Percentiles rank a stretch among this genome's conserved stretches.
Evolutionary conservation across 2,113 vertebrate species (phyloP).

Genomic region (Cyanoderma ruficeps): DNA sequence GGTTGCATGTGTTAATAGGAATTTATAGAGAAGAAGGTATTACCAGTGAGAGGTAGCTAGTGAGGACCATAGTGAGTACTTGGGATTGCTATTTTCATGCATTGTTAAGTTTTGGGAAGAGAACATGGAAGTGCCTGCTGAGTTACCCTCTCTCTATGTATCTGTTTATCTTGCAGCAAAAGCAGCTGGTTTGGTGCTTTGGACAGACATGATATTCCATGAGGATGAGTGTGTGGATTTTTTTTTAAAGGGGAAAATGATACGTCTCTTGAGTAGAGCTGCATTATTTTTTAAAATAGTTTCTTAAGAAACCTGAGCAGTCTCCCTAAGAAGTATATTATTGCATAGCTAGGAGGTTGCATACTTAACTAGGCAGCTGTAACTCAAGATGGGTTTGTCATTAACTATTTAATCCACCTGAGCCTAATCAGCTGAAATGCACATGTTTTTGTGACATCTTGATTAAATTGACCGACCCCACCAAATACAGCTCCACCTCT

Average conservation of each 20-base stretch:
- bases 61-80: neutral
- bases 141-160: neutral
- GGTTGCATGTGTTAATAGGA: neutral
- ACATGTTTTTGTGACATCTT: neutral
- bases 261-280: neutral
- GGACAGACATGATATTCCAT: neutral
- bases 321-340: neutral
- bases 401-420: neutral
- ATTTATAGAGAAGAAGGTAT: neutral
- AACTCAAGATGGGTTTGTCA: neutral
- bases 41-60: neutral
- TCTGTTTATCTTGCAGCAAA: neutral
- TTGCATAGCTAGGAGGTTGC: neutral
- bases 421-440: neutral
- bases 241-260: neutral
- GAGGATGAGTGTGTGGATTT: accelerated
- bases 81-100: neutral
- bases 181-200: neutral
- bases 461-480: neutral
- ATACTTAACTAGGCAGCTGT: neutral
- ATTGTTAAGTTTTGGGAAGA: neutral
- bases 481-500: neutral
- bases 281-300: neutral
- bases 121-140: neutral
- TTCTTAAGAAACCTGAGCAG: neutral